Conservation (phyloP, 2,888 invertebrate genomes). For the Tanypteryx hageni region DNA sequence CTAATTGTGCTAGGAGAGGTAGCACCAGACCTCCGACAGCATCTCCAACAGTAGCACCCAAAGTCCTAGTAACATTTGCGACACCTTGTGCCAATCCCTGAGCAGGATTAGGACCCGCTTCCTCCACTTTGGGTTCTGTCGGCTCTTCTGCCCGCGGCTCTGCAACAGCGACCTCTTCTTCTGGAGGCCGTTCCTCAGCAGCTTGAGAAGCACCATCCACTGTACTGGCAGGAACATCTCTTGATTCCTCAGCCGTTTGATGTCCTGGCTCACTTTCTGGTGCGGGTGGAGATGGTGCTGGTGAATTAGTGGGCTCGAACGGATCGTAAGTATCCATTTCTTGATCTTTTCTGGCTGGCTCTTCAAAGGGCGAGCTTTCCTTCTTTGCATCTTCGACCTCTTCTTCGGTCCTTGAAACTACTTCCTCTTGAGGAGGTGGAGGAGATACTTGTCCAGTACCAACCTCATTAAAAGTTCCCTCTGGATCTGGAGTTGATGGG, state of each 20-base stretch:
- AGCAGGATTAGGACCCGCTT: not conserved
- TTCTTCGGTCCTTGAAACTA: slow-evolving; percentile 21
- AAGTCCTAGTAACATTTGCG: slow-evolving; percentile 66
- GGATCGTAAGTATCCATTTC: slow-evolving; percentile 88
- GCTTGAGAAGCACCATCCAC: slow-evolving; percentile 7
- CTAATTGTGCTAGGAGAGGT: slow-evolving; percentile 44
- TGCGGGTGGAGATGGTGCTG: slow-evolving; percentile 68
- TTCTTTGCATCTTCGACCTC: not conserved
- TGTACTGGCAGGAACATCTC: not conserved
- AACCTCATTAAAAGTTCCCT: slow-evolving; percentile 21
- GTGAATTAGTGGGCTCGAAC: slow-evolving; percentile 91
- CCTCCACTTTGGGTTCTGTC: slow-evolving; percentile 3
- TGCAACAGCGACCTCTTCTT: slow-evolving; percentile 46
- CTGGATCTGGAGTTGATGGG: slow-evolving; percentile 78
- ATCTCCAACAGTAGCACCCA: slow-evolving; percentile 51
- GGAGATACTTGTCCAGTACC: slow-evolving; percentile 6
- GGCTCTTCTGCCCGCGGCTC: slow-evolving; percentile 50
- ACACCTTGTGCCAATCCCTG: slow-evolving; percentile 4
- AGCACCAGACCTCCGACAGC: slow-evolving; percentile 46
- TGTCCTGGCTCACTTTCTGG: slow-evolving; percentile 66
- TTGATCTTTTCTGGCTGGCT: slow-evolving; percentile 71
- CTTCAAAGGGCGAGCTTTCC: slow-evolving; percentile 41
- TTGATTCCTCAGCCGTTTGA: slow-evolving; percentile 68
- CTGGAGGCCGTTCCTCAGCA: slow-evolving; percentile 34
- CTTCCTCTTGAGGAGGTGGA: slow-evolving; percentile 65